Base-by-base conservation (phyloP, 1,140 invertebrate species). In the Drosophila repletoides region DNA sequence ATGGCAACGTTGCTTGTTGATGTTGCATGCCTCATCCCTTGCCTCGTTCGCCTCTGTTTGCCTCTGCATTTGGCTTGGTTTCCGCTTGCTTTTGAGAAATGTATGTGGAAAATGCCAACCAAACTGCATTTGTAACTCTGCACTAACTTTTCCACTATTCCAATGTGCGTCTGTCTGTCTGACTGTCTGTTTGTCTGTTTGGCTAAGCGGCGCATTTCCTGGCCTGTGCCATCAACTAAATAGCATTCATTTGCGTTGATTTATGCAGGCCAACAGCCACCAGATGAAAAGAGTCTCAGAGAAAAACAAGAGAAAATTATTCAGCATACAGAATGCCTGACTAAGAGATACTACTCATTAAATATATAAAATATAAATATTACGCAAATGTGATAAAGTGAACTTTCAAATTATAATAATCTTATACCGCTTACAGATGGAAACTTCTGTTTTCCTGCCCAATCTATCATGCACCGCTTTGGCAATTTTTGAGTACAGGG, bases 241-340 rank as follows among this genome's bases (percentile, higher is more conserved):
- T 88, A 80, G 80, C 76, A 80, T 88, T 86, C 84, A 88, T 88
- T 88, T 88, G 68, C 86, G 72, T 79, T 88, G 84, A 88, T 88
- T 88, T 88, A 88, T 88, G 75, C 72, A 41, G 63, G 45, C 74
- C 38, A 70, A 46, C 17, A 61, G 65, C 56, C 24, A 48, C 17
- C 45, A 58, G 68, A 80, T 61, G 49, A 67, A 72, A 67, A 52
- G 38, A 72, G 15, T 51, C 45, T 34, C n/a, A n/a, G 10, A 41
- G 22, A 48, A 64, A 41, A 61, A 36, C 28, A 22, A 17, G 24
- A 17, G 22, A 15, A 40, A 26, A 3, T 29, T 7, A 10, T 24
- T 14, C 7, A 29, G 33, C 21, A 2, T 21, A 9, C 52, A n/a
- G 2, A 53, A 5, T 28, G 2, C 0, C 9, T 3, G n/a, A 22